Conservation (phyloP, 1,140 invertebrate species). For the Reticulitermes speratus region DNA sequence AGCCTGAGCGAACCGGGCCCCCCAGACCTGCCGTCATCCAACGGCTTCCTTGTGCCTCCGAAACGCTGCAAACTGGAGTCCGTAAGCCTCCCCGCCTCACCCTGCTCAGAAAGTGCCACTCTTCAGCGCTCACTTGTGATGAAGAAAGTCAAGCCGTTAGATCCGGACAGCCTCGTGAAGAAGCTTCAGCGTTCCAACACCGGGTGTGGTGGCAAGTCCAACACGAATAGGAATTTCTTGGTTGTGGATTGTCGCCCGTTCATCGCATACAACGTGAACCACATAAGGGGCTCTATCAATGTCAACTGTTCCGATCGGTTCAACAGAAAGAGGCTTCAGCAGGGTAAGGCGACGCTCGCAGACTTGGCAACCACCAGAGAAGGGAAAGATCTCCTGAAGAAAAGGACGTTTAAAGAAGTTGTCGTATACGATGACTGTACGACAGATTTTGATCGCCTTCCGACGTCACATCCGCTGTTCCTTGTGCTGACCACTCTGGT, state of each 20-base stretch:
- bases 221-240: constrained; percentile 47
- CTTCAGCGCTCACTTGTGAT: constrained; percentile 54
- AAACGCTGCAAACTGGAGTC: constrained; percentile 60
- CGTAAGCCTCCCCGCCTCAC: constrained; percentile 56
- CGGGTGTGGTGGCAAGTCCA: constrained; percentile 45
- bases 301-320: constrained; percentile 74
- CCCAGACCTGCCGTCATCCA: constrained; percentile 38
- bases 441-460: constrained; percentile 59
- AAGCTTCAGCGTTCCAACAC: constrained; percentile 40
- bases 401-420: constrained; percentile 58
- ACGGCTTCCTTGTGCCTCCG: constrained; percentile 37
- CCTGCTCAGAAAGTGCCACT: constrained; percentile 55
- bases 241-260: constrained; percentile 73
- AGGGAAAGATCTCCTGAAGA: constrained; percentile 63
- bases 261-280: constrained; percentile 68
- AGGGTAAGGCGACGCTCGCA: constrained; percentile 63
- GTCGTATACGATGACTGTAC: constrained; percentile 70
- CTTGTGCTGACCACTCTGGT: constrained; percentile 66
- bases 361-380: constrained; percentile 64
- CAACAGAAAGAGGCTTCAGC: constrained; percentile 66
- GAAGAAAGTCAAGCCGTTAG: constrained; percentile 44
- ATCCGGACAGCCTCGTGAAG: constrained; percentile 41
- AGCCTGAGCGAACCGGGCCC: constrained; percentile 62
- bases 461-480: constrained; percentile 60
- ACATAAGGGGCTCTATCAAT: constrained; percentile 72